Evolutionary conservation across 2,113 vertebrate species (phyloP).

Genomic region (Pseudolaguvia tuberculata): DNA sequence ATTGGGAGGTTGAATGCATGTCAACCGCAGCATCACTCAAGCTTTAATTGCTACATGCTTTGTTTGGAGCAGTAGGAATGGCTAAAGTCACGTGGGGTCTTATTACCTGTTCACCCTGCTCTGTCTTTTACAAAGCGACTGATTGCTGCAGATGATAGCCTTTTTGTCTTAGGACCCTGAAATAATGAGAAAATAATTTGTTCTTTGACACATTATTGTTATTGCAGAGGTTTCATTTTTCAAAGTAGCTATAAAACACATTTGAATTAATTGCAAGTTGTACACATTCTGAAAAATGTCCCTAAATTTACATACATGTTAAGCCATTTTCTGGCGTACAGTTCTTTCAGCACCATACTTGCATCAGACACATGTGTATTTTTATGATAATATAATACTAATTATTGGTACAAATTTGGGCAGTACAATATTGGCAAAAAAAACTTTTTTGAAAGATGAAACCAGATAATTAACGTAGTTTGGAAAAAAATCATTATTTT

Average conservation of each 20-base stretch:
- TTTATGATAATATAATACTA: too few relatives aligned
- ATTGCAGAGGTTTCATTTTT: neutral
- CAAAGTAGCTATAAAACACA: neutral
- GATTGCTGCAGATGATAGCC: neutral
- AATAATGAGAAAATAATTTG: neutral
- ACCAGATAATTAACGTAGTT: too few relatives aligned
- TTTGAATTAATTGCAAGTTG: neutral
- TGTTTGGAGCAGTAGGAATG: conserved; percentile 34
- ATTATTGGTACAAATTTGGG: too few relatives aligned
- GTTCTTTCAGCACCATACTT: neutral
- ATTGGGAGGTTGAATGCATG: conserved; percentile 5
- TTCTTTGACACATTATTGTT: neutral
- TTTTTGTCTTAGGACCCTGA: neutral
- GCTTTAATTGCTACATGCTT: conserved; percentile 5
- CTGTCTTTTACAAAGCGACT: conserved; percentile 22
- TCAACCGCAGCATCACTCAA: conserved; percentile 18
- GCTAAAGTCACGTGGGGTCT: conserved; percentile 36
- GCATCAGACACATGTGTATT: too few relatives aligned
- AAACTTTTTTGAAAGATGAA: too few relatives aligned
- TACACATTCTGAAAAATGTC: too few relatives aligned
- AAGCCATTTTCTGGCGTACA: neutral
- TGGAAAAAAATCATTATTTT: too few relatives aligned
- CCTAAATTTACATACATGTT: neutral
- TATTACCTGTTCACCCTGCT: conserved; percentile 25
- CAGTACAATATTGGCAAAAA: too few relatives aligned